phyloP scores from a whole-genome alignment of 2,113 vertebrate genomes.

The Zosterops lateralis region DNA sequence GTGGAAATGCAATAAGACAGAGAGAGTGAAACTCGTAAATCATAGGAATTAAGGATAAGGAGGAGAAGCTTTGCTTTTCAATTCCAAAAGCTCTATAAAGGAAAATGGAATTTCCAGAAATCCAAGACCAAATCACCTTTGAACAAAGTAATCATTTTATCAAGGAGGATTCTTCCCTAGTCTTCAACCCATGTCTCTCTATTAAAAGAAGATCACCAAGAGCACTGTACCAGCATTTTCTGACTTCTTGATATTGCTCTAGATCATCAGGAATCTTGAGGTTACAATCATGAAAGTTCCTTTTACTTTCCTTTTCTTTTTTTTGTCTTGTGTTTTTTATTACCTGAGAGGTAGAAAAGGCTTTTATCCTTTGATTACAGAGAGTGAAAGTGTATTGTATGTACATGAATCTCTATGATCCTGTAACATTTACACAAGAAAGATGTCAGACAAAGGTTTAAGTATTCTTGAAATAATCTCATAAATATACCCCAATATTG shows the following conservation, averaged over 20 bases:
- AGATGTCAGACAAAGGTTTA: not conserved
- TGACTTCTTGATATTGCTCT: not conserved
- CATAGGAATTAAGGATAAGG: not conserved
- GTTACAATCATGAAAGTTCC: not conserved
- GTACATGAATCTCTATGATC: not conserved
- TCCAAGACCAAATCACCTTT: not conserved
- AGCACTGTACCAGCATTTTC: not conserved
- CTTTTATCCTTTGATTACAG: not conserved
- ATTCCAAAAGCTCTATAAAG: not conserved
- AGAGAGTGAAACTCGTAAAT: not conserved
- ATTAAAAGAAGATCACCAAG: not conserved
- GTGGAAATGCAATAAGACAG: not conserved
- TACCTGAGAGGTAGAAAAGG: not conserved
- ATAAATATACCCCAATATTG: not conserved
- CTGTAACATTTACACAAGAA: not conserved
- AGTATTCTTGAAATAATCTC: not conserved
- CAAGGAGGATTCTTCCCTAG: not conserved
- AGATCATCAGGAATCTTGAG: not conserved
- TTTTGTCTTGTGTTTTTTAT: not conserved
- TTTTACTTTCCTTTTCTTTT: not conserved
- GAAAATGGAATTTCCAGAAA: constrained; percentile 17
- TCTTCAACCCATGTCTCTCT: not conserved
- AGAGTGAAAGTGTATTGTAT: not conserved
- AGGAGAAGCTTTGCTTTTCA: constrained; percentile 1
- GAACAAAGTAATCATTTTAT: not conserved